These are phyloP conservation scores for Rhinopomastus cyanomelas DNA, from an alignment of 2,113 vertebrate genomes.

Conservation along the genomic window DNA sequence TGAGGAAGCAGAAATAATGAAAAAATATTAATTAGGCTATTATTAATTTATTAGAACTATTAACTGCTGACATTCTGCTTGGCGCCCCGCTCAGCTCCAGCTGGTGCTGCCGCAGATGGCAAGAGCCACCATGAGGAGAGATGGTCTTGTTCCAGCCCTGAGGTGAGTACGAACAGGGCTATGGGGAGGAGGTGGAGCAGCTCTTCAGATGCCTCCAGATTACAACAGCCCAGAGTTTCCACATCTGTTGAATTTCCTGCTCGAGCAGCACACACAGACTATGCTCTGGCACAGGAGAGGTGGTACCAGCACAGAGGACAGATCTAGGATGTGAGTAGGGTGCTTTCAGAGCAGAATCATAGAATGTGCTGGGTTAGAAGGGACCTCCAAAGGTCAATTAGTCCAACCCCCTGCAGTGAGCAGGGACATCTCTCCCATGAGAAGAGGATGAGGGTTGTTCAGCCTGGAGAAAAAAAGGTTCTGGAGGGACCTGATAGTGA, in stretches of 20 bases:
- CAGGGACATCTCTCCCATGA: too few relatives aligned
- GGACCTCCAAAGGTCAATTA: too few relatives aligned
- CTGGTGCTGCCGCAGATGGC: neutral
- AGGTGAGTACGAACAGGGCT: accelerated
- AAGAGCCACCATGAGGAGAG: neutral
- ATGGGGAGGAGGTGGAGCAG: neutral
- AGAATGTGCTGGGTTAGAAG: neutral
- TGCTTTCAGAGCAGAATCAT: neutral
- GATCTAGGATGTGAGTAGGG: neutral
- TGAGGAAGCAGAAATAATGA: neutral
- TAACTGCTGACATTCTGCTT: neutral
- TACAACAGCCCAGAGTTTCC: neutral
- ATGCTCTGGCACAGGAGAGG: accelerated
- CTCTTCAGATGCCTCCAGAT: neutral
- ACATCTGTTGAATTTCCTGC: neutral
- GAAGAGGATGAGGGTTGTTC: too few relatives aligned
- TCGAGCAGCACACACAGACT: too few relatives aligned
- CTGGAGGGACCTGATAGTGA: too few relatives aligned
- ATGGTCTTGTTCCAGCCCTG: neutral
- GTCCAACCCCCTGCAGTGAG: too few relatives aligned
- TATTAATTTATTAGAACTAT: constrained; percentile 14
- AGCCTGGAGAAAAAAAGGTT: too few relatives aligned
- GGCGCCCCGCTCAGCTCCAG: neutral
- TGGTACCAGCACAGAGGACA: accelerated
- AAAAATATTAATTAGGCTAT: constrained; percentile 3